phyloP scores from a whole-genome alignment of 2,888 invertebrate species.

The Chrysomela aeneicollis region DNA sequence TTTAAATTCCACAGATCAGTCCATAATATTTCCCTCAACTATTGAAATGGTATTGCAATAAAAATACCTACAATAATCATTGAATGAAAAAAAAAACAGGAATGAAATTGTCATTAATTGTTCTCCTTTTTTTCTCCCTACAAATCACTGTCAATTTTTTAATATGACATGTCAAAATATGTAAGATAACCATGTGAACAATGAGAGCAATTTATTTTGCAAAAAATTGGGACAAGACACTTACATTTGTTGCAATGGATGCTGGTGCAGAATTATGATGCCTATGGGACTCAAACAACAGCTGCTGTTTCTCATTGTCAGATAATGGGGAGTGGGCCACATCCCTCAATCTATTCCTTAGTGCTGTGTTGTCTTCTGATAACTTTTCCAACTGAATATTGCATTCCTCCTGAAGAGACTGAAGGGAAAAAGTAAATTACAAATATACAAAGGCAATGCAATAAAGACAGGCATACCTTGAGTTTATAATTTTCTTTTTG shows the following conservation, averaged over 20 bases:
- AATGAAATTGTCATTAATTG: too few species aligned
- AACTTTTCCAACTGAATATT: slow-evolving; percentile 71
- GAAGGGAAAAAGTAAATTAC: slow-evolving; percentile 32
- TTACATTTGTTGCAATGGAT: slow-evolving; percentile 70
- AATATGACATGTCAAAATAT: too few species aligned
- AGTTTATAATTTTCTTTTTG: slow-evolving; percentile 74
- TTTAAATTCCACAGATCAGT: too few species aligned
- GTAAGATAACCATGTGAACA: too few species aligned
- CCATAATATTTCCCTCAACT: too few species aligned
- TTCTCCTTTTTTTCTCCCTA: too few species aligned
- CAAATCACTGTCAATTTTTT: too few species aligned
- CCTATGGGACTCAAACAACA: slow-evolving; percentile 74
- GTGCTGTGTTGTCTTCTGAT: slow-evolving; percentile 78
- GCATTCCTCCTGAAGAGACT: slow-evolving; percentile 69
- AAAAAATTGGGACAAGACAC: slow-evolving; percentile 37
- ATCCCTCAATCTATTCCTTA: slow-evolving; percentile 78
- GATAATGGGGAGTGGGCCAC: slow-evolving; percentile 83
- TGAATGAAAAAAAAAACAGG: too few species aligned
- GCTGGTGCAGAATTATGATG: slow-evolving; percentile 77
- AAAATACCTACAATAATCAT: too few species aligned
- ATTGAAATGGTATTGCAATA: too few species aligned
- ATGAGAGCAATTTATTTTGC: too few species aligned
- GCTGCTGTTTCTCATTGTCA: slow-evolving; percentile 83
- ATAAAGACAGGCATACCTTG: slow-evolving; percentile 64
- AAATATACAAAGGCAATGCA: neutral